phyloP scores from a whole-genome alignment of 2,797 vertebrate species.

The Acrossocheilus fasciatus region DNA sequence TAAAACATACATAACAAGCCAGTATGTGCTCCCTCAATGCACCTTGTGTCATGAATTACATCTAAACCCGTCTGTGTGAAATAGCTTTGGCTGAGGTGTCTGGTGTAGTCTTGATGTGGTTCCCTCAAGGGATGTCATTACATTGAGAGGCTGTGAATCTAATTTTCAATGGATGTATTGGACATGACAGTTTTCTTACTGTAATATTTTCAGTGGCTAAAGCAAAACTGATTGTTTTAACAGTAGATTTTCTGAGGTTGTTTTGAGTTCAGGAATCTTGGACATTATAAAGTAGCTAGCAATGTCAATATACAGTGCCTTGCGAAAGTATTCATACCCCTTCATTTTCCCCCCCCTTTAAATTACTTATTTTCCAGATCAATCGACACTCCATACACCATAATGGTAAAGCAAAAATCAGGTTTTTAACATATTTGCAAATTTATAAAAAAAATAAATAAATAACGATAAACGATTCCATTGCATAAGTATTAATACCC shows the following conservation, averaged over 20 bases:
- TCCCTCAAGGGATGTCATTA: conserved; percentile 9
- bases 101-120: not conserved
- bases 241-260: not conserved
- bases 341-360: too few species aligned
- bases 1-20: not conserved
- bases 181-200: conserved; percentile 11
- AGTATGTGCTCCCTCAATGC: not conserved
- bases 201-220: not conserved
- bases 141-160: conserved; percentile 14
- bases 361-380: too few species aligned
- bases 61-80: not conserved
- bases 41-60: conserved; percentile 23
- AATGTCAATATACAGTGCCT: not conserved
- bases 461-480: too few species aligned
- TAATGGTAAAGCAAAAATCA: too few species aligned
- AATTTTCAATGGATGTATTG: conserved; percentile 13
- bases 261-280: conserved; percentile 7
- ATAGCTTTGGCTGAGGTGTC: conserved; percentile 16
- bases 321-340: too few species aligned
- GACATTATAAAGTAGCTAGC: not conserved
- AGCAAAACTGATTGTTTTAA: conserved; percentile 9
- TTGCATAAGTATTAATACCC: too few species aligned
- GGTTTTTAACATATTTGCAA: too few species aligned
- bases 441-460: too few species aligned
- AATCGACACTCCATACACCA: too few species aligned